phyloP scores from a whole-genome alignment of 92 coral and sea anemone genomes.

The Parazoanthus swiftii region DNA sequence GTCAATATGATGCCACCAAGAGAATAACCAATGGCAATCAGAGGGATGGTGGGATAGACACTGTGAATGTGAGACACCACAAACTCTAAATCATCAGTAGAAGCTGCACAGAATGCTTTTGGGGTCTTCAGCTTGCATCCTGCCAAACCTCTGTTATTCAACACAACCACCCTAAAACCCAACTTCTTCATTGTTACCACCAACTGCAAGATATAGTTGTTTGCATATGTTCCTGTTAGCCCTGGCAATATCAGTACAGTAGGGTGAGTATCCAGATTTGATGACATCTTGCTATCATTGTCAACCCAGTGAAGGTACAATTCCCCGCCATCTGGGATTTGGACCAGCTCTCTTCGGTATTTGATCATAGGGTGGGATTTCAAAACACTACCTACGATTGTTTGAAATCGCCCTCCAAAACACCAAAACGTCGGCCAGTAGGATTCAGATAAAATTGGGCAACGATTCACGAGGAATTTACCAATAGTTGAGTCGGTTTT shows the following conservation, averaged over 20 bases:
- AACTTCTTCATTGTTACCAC: constrained; percentile 55
- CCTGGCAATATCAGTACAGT: constrained; percentile 88
- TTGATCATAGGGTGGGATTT: constrained; percentile 58
- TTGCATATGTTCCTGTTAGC: constrained; percentile 72
- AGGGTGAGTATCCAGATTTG: constrained; percentile 38
- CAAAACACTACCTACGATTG: constrained; percentile 66
- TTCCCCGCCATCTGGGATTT: constrained; percentile 83
- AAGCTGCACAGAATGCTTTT: constrained; percentile 86
- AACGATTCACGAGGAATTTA: constrained; percentile 48
- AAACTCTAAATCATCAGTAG: constrained; percentile 77
- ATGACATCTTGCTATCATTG: constrained; percentile 21
- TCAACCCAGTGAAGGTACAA: constrained; percentile 80
- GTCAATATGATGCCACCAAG: constrained; percentile 87
- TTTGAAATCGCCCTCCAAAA: constrained; percentile 84
- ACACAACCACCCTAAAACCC: constrained; percentile 70
- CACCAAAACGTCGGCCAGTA: constrained; percentile 95
- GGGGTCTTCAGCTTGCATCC: constrained; percentile 67
- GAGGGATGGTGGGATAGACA: constrained; percentile 57
- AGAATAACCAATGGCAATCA: constrained; percentile 76
- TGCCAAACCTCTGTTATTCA: constrained; percentile 83
- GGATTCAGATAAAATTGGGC: constrained; percentile 59
- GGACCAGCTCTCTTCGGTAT: constrained; percentile 67
- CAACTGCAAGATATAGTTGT: constrained; percentile 72
- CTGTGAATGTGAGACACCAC: constrained; percentile 66
- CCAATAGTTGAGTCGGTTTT: constrained; percentile 56